Percentiles rank a stretch among this genome's conserved stretches.
Conservation (phyloP, 2,797 vertebrate genomes). For the Cynodonichthys magdalenae region DNA sequence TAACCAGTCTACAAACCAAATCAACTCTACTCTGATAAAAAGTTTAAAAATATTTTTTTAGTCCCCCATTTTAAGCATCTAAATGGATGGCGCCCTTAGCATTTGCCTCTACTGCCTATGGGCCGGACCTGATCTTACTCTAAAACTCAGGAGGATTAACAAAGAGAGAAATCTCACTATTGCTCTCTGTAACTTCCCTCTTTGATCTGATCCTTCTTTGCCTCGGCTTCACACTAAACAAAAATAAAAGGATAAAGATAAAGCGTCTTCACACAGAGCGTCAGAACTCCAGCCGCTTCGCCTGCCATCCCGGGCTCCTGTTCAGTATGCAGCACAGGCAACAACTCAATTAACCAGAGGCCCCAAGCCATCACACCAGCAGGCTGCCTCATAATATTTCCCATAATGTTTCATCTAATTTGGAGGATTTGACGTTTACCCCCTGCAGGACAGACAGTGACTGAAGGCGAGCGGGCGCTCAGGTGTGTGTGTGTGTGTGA, state of each 20-base stretch:
- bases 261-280: slow-evolving; percentile 41
- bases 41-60: too few species aligned
- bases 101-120: too few species aligned
- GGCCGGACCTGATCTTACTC: too few species aligned
- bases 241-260: too few species aligned
- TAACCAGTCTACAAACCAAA: too few species aligned
- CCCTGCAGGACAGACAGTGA: slow-evolving; percentile 78
- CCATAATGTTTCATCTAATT: slow-evolving; percentile 86
- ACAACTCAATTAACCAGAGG: slow-evolving; percentile 78
- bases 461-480: slow-evolving; percentile 70
- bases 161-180: slow-evolving; percentile 13
- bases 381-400: slow-evolving; percentile 81
- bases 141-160: too few species aligned
- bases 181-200: neutral
- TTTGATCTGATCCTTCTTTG: slow-evolving; percentile 7
- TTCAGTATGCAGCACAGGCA: slow-evolving; percentile 70
- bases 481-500: slow-evolving; percentile 42
- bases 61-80: too few species aligned
- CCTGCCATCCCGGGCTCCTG: slow-evolving; percentile 47
- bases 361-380: slow-evolving; percentile 74
- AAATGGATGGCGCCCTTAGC: too few species aligned
- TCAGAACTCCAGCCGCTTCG: slow-evolving; percentile 37
- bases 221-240: slow-evolving; percentile 40
- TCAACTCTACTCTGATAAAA: too few species aligned
- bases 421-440: slow-evolving; percentile 79